phyloP scores from a whole-genome alignment of 1,140 invertebrate genomes.

The Drosophila cardini region DNA sequence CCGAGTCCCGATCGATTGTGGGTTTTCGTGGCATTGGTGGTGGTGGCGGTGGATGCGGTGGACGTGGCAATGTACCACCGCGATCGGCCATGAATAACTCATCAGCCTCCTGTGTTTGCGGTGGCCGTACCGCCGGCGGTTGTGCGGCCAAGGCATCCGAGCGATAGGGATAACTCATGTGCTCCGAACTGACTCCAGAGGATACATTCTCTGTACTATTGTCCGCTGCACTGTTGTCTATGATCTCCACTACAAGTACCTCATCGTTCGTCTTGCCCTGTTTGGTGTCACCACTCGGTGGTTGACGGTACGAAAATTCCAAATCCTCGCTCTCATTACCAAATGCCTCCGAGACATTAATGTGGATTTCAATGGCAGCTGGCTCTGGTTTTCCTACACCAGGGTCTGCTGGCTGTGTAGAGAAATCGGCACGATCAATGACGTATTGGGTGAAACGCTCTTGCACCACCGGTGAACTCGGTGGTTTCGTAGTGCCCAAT shows the following conservation, averaged over 20 bases:
- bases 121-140: conserved; percentile 53
- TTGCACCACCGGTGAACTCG: conserved; percentile 32
- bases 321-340: conserved; percentile 79
- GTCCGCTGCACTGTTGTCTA: conserved; percentile 53
- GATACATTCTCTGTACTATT: conserved; percentile 38
- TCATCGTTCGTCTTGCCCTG: conserved; percentile 54
- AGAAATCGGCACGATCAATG: conserved; percentile 74
- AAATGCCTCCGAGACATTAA: conserved; percentile 80
- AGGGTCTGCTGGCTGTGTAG: conserved; percentile 61
- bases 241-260: conserved; percentile 83
- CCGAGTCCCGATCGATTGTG: conserved; percentile 77
- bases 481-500: conserved; percentile 50
- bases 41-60: conserved; percentile 53
- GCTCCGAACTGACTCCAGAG: conserved; percentile 38
- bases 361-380: conserved; percentile 82
- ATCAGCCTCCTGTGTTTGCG: conserved; percentile 50
- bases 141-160: conserved; percentile 29
- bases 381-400: conserved; percentile 68
- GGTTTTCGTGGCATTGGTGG: conserved; percentile 52
- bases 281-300: conserved; percentile 24
- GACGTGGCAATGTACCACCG: conserved; percentile 35
- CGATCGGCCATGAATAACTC: conserved; percentile 79
- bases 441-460: conserved; percentile 81
- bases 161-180: conserved; percentile 52
- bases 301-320: conserved; percentile 77